phyloP scores from a whole-genome alignment of 2,888 invertebrate species.

The Druceiella hillmani region DNA sequence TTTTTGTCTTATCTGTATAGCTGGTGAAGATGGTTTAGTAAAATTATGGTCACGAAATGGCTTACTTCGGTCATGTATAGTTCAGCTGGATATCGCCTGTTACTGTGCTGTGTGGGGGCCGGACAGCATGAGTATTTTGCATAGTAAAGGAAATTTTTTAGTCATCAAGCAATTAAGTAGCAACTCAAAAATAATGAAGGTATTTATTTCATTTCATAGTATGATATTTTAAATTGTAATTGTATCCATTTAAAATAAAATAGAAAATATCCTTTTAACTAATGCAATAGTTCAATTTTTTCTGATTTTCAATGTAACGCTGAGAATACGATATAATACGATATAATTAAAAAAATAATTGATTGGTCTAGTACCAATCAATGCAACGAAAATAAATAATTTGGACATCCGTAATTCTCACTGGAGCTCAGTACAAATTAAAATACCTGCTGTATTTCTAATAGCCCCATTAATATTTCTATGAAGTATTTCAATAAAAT shows the following conservation, averaged over 20 bases:
- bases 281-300: slow-evolving; percentile 2
- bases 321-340: too few relatives aligned
- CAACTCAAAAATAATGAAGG: slow-evolving; percentile 66
- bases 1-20: slow-evolving; percentile 51
- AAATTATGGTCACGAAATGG: slow-evolving; percentile 98
- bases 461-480: too few relatives aligned
- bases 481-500: too few relatives aligned
- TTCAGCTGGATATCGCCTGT: slow-evolving; percentile 73
- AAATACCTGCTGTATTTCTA: too few relatives aligned
- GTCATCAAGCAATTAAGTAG: slow-evolving; percentile 68
- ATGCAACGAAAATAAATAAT: too few relatives aligned
- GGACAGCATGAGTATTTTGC: slow-evolving; percentile 61
- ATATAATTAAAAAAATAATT: too few relatives aligned
- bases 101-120: slow-evolving; percentile 83
- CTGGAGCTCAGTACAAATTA: too few relatives aligned
- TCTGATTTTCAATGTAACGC: too few relatives aligned
- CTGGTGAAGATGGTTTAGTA: slow-evolving; percentile 93
- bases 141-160: slow-evolving; percentile 62
- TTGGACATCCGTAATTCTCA: too few relatives aligned
- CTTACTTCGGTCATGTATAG: slow-evolving; percentile 84
- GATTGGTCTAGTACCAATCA: too few relatives aligned
- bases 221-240: not conserved
- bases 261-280: slow-evolving; percentile 5
- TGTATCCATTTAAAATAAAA: slow-evolving; percentile 9
- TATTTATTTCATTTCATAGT: slow-evolving; percentile 28